Evolutionary conservation across 1,140 invertebrate genomes (phyloP), one percentile per base, ranked within the genome.

Genomic region (Drosophila persimilis): DNA sequence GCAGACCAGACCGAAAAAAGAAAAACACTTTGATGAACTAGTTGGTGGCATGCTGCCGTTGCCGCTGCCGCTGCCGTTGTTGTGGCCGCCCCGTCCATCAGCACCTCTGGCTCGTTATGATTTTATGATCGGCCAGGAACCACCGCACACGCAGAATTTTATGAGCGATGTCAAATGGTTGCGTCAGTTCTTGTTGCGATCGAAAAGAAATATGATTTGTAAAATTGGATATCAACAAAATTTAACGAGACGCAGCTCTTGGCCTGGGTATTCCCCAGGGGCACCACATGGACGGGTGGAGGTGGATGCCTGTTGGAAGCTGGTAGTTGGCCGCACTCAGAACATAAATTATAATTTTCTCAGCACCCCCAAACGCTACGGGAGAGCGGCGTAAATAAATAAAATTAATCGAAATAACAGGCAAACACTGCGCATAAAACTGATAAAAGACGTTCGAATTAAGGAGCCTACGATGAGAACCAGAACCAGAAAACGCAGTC

Each of bases 121-220:
- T 73, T 63, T 73, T 73, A 73, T 71, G 57, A 57, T 66, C 55
- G 47, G 62, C 59, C 45, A 6, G 45, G 56, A 65, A 54, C 67
- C 70, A 50, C 67, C 70, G 76, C 70, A 70, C 59, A 65, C 56
- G 60, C 51, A 46, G 71, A 58, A 58, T 81, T 81, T 83, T 78
- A 81, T 73, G 73, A 60, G 56, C 22, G 46, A 76, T 85, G 80
- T 84, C 80, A 84, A 84, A 64, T 45, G 76, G 64, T 85, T 84
- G 80, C 76, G 72, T 85, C 72, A 80, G 66, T 65, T 73, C 45
- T 72, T 67, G 56, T 80, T 76, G 62, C 60, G 71, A 84, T 85
- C 76, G 48, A 56, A 56, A 66, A 71, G 77, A 85, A 77, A 81
- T 86, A 88, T 88, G 81, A 86, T 86, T 86, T 85, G 78, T 74